Percentiles rank a stretch among this genome's conserved stretches.
These are phyloP conservation scores for Camponotus pennsylvanicus DNA, from an alignment of 1,140 invertebrate species.

Conservation along the genomic window DNA sequence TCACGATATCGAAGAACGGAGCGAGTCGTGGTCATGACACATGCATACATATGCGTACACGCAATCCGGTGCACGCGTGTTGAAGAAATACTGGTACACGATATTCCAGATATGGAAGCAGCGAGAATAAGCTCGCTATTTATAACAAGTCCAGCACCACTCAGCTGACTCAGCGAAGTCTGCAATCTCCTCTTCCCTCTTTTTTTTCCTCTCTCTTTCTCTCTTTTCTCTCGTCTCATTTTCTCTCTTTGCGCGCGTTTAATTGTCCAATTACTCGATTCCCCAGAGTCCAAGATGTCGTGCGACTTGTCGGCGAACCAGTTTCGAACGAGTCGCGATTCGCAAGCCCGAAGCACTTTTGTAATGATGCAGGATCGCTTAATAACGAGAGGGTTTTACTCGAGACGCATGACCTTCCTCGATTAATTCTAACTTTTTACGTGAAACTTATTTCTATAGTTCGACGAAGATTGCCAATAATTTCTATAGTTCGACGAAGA, in stretches of 20 bases:
- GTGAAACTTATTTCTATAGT: background rate
- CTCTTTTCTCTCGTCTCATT: conserved; percentile 52
- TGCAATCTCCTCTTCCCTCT: background rate
- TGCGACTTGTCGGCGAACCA: conserved; percentile 74
- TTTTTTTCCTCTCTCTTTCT: conserved; percentile 7
- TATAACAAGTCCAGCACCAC: conserved; percentile 72
- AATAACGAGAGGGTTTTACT: conserved; percentile 46
- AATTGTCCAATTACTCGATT: conserved; percentile 69
- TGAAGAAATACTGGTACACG: conserved; percentile 67
- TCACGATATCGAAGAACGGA: conserved; percentile 26
- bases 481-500: background rate
- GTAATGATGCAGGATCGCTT: conserved; percentile 44
- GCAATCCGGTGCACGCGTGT: conserved; percentile 20
- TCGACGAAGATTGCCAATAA: background rate
- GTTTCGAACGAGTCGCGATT: conserved; percentile 68
- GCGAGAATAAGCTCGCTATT: conserved; percentile 77
- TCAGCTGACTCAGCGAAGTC: conserved; percentile 74
- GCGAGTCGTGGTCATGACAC: conserved; percentile 28
- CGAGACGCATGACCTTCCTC: conserved; percentile 38
- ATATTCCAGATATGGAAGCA: conserved; percentile 74
- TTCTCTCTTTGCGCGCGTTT: conserved; percentile 48
- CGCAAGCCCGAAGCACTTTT: conserved; percentile 23
- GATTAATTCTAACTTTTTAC: conserved; percentile 39
- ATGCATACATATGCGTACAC: conserved; percentile 29
- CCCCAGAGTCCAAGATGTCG: conserved; percentile 62